Conservation (phyloP, 1,140 invertebrate species). For the Pomacea maculata region DNA sequence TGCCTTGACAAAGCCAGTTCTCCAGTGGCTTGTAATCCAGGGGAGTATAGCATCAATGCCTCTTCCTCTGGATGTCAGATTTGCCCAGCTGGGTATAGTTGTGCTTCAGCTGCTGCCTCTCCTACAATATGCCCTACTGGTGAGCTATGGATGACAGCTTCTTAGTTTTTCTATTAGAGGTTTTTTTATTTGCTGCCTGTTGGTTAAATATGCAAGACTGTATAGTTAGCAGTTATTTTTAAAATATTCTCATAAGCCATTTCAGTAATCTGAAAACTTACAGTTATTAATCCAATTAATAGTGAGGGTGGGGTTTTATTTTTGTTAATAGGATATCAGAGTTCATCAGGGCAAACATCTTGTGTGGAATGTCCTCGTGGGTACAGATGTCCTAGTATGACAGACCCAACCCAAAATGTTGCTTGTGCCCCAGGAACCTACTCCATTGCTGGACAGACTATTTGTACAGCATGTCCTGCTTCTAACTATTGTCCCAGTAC, state of each 20-base stretch:
- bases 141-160: background rate
- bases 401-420: constrained; percentile 38
- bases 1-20: constrained; percentile 33
- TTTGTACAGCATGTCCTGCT: constrained; percentile 43
- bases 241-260: no score
- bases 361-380: constrained; percentile 52
- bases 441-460: constrained; percentile 35
- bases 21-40: constrained; percentile 37
- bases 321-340: constrained; percentile 27
- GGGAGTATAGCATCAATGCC: constrained; percentile 39
- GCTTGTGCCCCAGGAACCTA: constrained; percentile 45
- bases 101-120: constrained; percentile 29
- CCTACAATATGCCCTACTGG: constrained; percentile 28
- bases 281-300: no score
- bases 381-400: constrained; percentile 44
- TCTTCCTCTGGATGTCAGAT: constrained; percentile 34
- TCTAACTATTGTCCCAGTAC: constrained; percentile 47
- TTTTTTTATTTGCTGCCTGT: no score
- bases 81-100: constrained; percentile 47
- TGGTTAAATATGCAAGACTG: no score
- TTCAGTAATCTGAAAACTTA: no score
- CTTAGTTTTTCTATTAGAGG: no score
- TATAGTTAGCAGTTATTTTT: no score
- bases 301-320: no score
- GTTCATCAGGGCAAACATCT: constrained; percentile 38